A percentile compares a stretch with the other conserved stretches of the same genome.
Conservation (phyloP, 1,140 invertebrate genomes). For the Homalodisca vitripennis region DNA sequence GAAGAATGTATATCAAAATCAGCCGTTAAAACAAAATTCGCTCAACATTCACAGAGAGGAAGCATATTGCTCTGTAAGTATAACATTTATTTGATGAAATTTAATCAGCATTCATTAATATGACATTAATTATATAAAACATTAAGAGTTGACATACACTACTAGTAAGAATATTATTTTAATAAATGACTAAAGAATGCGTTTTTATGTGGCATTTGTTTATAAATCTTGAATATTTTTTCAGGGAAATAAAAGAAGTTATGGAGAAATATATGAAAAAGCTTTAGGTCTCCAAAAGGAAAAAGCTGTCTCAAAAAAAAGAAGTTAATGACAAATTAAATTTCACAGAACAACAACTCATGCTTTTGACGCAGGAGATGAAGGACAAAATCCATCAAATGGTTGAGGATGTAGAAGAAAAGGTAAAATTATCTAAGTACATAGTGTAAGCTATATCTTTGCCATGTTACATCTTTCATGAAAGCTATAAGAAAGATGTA, state of each 20-base stretch:
- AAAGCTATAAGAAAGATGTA: too few relatives aligned
- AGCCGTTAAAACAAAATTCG: slow-evolving; percentile 98
- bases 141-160: too few relatives aligned
- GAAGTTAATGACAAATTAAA: slow-evolving; percentile 83
- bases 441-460: too few relatives aligned
- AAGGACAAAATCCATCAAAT: slow-evolving; percentile 94
- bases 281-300: slow-evolving; percentile 66
- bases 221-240: too few relatives aligned
- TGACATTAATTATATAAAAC: too few relatives aligned
- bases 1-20: slow-evolving; percentile 98
- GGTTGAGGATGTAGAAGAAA: slow-evolving; percentile 92
- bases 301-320: slow-evolving; percentile 68
- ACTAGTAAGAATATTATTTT: too few relatives aligned
- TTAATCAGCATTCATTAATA: too few relatives aligned
- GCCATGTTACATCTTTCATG: too few relatives aligned
- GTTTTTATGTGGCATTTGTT: too few relatives aligned
- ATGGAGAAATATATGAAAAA: slow-evolving; percentile 72
- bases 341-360: slow-evolving; percentile 85
- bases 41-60: slow-evolving; percentile 92
- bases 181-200: too few relatives aligned
- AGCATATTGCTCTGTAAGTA: slow-evolving; percentile 73
- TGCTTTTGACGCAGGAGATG: slow-evolving; percentile 85
- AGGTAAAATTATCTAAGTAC: too few relatives aligned
- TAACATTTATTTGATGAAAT: slow-evolving; percentile 9
- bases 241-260: slow-evolving; percentile 66